A percentile compares a stretch with the other conserved stretches of the same genome.
Conservation (phyloP, 1,140 invertebrate species). For the Gonioctena quinquepunctata region DNA sequence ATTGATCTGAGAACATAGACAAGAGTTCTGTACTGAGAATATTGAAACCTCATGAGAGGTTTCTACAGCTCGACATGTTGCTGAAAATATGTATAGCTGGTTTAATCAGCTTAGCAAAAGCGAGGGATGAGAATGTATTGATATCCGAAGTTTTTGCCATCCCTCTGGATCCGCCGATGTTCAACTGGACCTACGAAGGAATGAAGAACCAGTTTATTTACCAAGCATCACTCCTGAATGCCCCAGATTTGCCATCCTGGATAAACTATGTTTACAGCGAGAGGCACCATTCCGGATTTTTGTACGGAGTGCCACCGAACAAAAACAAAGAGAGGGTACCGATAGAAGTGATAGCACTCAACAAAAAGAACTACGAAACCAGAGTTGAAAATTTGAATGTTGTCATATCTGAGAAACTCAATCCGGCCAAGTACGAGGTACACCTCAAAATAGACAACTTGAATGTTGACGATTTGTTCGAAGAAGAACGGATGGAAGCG, state of each 20-base stretch:
- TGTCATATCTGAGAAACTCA: constrained; percentile 67
- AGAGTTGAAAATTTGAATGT: constrained; percentile 66
- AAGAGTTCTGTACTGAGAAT: too few species aligned
- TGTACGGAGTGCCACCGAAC: constrained; percentile 78
- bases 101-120: background rate
- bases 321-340: constrained; percentile 61
- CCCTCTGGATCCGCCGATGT: constrained; percentile 65
- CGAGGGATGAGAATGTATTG: constrained; percentile 54
- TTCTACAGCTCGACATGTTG: too few species aligned
- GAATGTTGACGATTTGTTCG: constrained; percentile 81
- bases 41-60: too few species aligned
- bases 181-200: constrained; percentile 72
- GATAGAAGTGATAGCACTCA: constrained; percentile 76
- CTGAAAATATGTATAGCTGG: background rate
- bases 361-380: constrained; percentile 78
- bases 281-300: constrained; percentile 71
- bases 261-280: constrained; percentile 79
- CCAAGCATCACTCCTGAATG: constrained; percentile 67
- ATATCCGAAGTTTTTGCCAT: constrained; percentile 69
- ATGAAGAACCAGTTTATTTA: constrained; percentile 67
- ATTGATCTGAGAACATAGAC: background rate
- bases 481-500: constrained; percentile 66
- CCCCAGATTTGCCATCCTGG: constrained; percentile 83
- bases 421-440: constrained; percentile 74
- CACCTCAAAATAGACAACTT: constrained; percentile 88